Evolutionary conservation across 1,140 invertebrate genomes (phyloP), one percentile per base, ranked within the genome.

Genomic region (Drosophila nebulosa): DNA sequence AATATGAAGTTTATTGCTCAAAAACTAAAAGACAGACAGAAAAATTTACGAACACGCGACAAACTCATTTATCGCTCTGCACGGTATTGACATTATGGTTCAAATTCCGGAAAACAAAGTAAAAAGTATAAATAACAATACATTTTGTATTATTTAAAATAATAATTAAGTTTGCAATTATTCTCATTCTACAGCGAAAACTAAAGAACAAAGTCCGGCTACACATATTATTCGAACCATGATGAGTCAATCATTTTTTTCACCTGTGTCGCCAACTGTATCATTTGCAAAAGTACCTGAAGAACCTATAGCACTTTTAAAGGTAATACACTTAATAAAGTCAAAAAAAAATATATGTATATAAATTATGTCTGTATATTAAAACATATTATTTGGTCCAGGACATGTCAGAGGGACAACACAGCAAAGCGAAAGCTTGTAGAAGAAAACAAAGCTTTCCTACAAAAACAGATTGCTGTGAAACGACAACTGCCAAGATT

Each of bases 241-340:
- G 50, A 96, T 96, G 71, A 95, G 94, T 91, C 93, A 95, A 74
- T 94, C 94, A 86, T 93, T 95, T 36, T 95, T 94, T 42, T 95
- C 95, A 92, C 94, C 92, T 36, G 93, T 92, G 86, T 94, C 92
- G 26, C 92, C 90, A 76, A 57, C 78, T 53, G 74, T 85, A 51
- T 67, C 70, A 70, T 65, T 69, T 60, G 64, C 70, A 62, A 89
- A 90, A 78, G 80, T 90, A 80, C 78, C 86, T 84, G 89, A 89
- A 62, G 88, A 90, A 75, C 89, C 89, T 52, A 74, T 90, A 70
- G 76, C 89, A 71, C 85, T 90, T 52, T 79, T 90, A 70, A 90
- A 90, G 85, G 89, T 90, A 90, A 60, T 22, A 24, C 27, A 5
- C 7, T 1, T n/a, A n/a, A n/a, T n/a, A n/a, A 21, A 9, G 1